These are phyloP conservation scores for Azorinus chamasolen DNA, from an alignment of 2,888 invertebrate genomes.

Conservation along the genomic window DNA sequence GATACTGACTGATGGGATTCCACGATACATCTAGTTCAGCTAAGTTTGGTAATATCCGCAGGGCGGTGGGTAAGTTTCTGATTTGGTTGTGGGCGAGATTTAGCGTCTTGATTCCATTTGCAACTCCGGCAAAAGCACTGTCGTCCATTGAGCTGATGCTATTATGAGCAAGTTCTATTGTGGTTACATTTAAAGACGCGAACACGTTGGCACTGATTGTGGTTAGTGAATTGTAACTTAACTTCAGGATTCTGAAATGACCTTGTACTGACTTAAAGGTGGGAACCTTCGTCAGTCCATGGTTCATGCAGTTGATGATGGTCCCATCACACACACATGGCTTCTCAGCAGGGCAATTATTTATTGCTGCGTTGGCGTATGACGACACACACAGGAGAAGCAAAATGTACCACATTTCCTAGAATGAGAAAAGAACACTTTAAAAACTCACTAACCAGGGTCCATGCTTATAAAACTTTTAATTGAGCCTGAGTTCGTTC, in stretches of 20 bases:
- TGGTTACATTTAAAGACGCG: conserved; percentile 33
- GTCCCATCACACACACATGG: conserved; percentile 47
- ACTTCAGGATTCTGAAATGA: conserved; percentile 13
- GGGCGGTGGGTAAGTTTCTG: conserved; percentile 24
- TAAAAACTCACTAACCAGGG: too few relatives aligned
- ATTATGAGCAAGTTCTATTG: conserved; percentile 50
- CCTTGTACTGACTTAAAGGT: conserved; percentile 2
- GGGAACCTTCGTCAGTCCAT: conserved; percentile 32
- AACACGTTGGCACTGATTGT: conserved; percentile 35
- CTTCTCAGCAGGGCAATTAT: conserved; percentile 16
- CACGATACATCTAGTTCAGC: conserved; percentile 50
- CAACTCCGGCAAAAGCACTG: conserved; percentile 46
- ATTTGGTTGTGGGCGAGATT: conserved; percentile 52
- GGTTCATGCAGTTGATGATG: conserved; percentile 44
- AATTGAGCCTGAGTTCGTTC: too few relatives aligned
- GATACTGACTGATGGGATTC: conserved; percentile 55
- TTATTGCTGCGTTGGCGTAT: too few relatives aligned
- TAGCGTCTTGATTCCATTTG: conserved; percentile 16
- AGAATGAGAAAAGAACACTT: too few relatives aligned
- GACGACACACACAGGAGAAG: too few relatives aligned
- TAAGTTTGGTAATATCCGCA: conserved; percentile 25
- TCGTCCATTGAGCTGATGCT: conserved; percentile 23
- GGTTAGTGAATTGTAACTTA: conserved; percentile 44
- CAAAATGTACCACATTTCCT: too few relatives aligned
- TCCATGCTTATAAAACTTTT: too few relatives aligned